Evolutionary conservation across 2,888 invertebrate genomes (phyloP).

Genomic region (Pseudanteris insignis): DNA sequence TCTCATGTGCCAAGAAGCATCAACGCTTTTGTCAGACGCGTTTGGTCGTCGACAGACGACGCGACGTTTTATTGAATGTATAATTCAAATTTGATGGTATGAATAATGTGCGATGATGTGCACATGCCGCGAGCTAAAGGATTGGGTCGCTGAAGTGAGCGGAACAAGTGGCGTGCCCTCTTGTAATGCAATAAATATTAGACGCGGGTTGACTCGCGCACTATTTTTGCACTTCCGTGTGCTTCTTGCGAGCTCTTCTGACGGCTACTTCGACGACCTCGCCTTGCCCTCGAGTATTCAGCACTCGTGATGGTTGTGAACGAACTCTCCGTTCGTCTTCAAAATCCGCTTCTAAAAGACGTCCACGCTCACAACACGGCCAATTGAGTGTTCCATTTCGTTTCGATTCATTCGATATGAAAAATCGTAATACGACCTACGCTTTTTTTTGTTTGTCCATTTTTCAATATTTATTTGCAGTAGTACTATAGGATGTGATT

Average conservation of each 20-base stretch:
- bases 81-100: constrained; percentile 60
- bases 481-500: no score
- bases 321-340: constrained; percentile 23
- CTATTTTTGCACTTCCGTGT: constrained; percentile 21
- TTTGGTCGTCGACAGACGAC: constrained; percentile 48
- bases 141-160: constrained; percentile 23
- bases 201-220: constrained; percentile 49
- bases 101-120: constrained; percentile 61
- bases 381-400: constrained; percentile 10
- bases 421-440: no score
- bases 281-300: constrained; percentile 52
- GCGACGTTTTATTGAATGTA: constrained; percentile 57
- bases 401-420: no score
- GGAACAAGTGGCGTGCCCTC: constrained; percentile 29
- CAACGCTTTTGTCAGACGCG: constrained; percentile 1
- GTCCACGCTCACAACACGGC: constrained; percentile 13
- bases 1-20: no score
- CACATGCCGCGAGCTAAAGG: constrained; percentile 28
- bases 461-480: no score
- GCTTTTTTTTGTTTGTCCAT: no score
- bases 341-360: constrained; percentile 25
- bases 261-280: constrained; percentile 22
- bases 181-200: constrained; percentile 59
- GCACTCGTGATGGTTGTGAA: constrained; percentile 51
- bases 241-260: no score